phyloP scores from a whole-genome alignment of 2,797 vertebrate species.

The Kryptopterus vitreolus region DNA sequence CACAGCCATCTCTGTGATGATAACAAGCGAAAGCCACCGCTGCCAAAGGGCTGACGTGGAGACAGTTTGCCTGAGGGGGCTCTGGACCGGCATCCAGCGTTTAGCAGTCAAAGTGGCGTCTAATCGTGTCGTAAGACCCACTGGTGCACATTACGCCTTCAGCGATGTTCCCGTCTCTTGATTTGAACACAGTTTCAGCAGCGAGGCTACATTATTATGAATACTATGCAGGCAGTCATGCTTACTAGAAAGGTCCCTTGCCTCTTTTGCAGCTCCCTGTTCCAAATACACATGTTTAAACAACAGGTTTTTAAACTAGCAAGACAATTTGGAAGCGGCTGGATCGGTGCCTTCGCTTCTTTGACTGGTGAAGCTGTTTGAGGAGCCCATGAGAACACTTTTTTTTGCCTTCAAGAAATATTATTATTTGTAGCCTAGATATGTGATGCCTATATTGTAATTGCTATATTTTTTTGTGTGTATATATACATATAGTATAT shows the following conservation, averaged over 20 bases:
- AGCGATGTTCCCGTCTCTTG: conserved; percentile 34
- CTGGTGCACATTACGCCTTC: conserved; percentile 29
- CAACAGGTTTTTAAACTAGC: neutral
- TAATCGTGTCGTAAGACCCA: conserved; percentile 26
- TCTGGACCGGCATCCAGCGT: conserved; percentile 45
- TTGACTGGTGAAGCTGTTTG: conserved; percentile 1
- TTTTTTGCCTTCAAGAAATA: too few relatives aligned
- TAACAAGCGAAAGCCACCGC: conserved; percentile 62
- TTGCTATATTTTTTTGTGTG: too few relatives aligned
- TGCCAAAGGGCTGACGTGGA: conserved; percentile 54
- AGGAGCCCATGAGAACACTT: too few relatives aligned
- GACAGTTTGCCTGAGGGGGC: conserved; percentile 34
- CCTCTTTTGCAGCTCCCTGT: conserved; percentile 18
- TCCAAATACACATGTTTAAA: conserved; percentile 30
- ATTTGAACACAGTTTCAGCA: conserved; percentile 37
- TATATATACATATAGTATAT: too few relatives aligned
- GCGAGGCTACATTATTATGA: conserved; percentile 29
- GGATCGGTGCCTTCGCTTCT: conserved; percentile 7
- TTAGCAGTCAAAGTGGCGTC: conserved; percentile 46
- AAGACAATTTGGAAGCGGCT: conserved; percentile 10
- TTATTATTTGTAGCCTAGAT: too few relatives aligned
- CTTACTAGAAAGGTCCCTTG: conserved; percentile 36
- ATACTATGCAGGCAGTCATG: conserved; percentile 51
- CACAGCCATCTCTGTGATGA: conserved; percentile 58
- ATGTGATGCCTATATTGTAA: too few relatives aligned